Evolutionary conservation across 1,140 invertebrate genomes (phyloP), one percentile per base, ranked within the genome.

Genomic region (Penaeus indicus): DNA sequence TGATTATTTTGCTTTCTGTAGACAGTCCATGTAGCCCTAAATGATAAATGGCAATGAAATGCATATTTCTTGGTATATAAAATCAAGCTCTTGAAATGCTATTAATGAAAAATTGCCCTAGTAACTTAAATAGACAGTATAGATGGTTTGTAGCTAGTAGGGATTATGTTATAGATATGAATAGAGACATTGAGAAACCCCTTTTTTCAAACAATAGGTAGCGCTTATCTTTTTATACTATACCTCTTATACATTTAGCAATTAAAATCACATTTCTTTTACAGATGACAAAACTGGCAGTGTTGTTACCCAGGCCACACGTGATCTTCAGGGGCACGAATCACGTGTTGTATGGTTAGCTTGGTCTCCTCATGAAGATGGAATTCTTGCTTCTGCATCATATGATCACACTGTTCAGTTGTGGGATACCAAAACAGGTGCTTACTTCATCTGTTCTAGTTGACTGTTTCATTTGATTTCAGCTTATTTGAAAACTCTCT

Each of bases 371-470:
- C 88, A 89, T 62, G 64, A 80, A 8, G 32, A 54, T 25, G 54
- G 60, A n/a, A 3, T 89, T 18, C 85, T 91, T 22, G 90, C 88
- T 27, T 88, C 90, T 4, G 86, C 90, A 32, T 91, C 90, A 1
- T 91, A 91, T 69, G 90, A 91, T 54, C 88, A 91, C 67, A 89
- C 90, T n/a, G 64, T 89, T 62, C 90, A 91, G 78, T 27, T 91
- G 32, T 91, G 90, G 90, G 85, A 91, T 69, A 62, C 90, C n/a
- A 88, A 80, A 38, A 86, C 72, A 79, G 90, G 90, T 89, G 54
- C 63, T 21, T 7, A 16, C 32, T 64, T 77, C 38, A 21, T 22
- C 60, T 18, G 5, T 32, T 32, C 61, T 63, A 11, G 19, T 27
- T n/a, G 21, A 22, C 19, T n/a, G n/a, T n/a, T 63, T 61, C 3